Evolutionary conservation across 2,113 vertebrate species (phyloP).

Genomic region (Donacobius atricapilla): DNA sequence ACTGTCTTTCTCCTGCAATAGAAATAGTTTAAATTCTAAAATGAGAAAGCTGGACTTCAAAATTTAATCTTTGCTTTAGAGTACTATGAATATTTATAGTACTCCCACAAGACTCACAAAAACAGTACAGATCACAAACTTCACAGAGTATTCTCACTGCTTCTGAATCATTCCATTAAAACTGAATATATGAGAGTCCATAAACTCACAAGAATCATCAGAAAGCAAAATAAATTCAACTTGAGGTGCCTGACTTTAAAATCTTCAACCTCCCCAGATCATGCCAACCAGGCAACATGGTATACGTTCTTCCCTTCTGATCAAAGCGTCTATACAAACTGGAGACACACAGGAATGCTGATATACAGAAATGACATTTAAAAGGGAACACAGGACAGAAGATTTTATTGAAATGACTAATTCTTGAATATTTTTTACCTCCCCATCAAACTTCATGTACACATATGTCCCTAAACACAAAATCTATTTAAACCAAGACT

Average conservation of each 20-base stretch:
- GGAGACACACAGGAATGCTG: neutral
- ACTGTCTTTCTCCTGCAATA: neutral
- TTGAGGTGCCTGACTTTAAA: neutral
- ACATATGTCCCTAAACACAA: neutral
- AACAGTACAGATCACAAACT: slow-evolving; percentile 16
- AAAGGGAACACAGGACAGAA: neutral
- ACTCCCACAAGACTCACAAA: neutral
- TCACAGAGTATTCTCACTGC: neutral
- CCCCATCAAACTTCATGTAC: neutral
- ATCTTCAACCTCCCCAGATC: neutral
- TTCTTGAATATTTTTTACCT: neutral
- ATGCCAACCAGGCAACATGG: neutral
- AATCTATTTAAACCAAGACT: neutral
- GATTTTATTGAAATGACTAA: neutral
- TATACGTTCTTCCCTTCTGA: neutral
- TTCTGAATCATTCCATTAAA: slow-evolving; percentile 35
- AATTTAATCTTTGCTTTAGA: slow-evolving; percentile 22
- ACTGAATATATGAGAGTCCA: neutral
- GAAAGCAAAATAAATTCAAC: slow-evolving; percentile 4
- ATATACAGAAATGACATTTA: neutral
- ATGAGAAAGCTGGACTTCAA: neutral
- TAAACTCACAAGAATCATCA: neutral
- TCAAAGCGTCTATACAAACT: neutral
- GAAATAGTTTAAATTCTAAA: neutral
- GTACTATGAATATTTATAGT: slow-evolving; percentile 24